These are phyloP conservation scores for Pachliopta kotzebuea DNA, from an alignment of 2,888 invertebrate species.

Conservation along the genomic window DNA sequence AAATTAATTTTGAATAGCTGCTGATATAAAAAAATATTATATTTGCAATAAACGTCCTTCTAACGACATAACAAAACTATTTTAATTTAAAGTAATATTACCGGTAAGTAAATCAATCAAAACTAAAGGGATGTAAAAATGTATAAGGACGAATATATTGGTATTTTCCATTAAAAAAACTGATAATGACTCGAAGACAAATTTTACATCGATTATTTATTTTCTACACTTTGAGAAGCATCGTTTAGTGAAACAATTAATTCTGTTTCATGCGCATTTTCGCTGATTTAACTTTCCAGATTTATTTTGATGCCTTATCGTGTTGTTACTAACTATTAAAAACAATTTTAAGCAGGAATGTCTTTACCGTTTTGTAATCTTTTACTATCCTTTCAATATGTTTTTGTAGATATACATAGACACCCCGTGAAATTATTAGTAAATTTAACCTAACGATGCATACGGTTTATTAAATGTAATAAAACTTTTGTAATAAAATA, in stretches of 20 bases:
- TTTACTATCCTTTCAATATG: too few species aligned
- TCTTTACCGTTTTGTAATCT: not conserved
- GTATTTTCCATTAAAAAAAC: conserved; percentile 23
- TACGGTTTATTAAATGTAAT: too few species aligned
- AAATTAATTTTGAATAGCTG: too few species aligned
- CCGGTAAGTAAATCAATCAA: too few species aligned
- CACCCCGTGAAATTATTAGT: too few species aligned
- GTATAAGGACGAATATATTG: not conserved
- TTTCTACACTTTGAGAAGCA: conserved; percentile 8
- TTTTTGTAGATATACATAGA: too few species aligned
- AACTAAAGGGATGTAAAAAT: not conserved
- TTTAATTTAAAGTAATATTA: too few species aligned
- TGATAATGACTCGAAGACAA: conserved; percentile 31
- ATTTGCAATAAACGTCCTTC: too few species aligned
- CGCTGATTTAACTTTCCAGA: not conserved
- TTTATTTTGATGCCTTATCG: not conserved
- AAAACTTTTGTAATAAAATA: too few species aligned
- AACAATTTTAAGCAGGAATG: not conserved
- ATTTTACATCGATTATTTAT: conserved; percentile 10
- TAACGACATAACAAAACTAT: too few species aligned
- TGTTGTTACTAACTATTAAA: not conserved
- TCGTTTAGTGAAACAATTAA: conserved; percentile 20
- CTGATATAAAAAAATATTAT: too few species aligned
- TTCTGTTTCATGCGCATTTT: conserved; percentile 11
- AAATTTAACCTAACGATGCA: too few species aligned